Evolutionary conservation across 2,797 vertebrate species (phyloP), one percentile per base, ranked within the genome.

Genomic region (Poecilia gillii): DNA sequence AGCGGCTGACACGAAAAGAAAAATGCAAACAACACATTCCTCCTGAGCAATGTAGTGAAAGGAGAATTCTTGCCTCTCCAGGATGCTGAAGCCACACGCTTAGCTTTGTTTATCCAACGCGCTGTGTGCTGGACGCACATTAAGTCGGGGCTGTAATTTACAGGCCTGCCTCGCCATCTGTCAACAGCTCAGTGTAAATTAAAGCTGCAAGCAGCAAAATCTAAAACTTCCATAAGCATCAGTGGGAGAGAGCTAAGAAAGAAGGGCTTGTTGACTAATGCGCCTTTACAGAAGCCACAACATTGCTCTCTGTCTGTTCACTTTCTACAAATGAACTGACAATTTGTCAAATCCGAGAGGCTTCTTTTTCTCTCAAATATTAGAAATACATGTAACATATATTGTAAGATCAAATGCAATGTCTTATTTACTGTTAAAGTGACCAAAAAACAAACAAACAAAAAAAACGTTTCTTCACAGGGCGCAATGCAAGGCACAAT

Each of bases 401-500:
- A 20, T 20, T 33, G 36, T 16, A 20, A 36, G 33, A 36, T 33
- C 62, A 20, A 36, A 36, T 6, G 6, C 33, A 25, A 33, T 64
- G 0, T 39, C 62, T 36, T 64, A 62, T 62, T 33, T 84, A 8
- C 49, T 20, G 23, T 14, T 53, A 14, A 71, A 81, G 28, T 72
- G 46, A 72, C 76, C 12, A 25, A 23, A 75, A 18, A 3, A 55
- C 12, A 25, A 23, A 75, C 14, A 3, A 55, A 18, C 11, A 47
- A 0, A 47, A 49, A 49, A 49, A 6, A 14, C 3, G 4, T 74
- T 84, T 81, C 16, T 88, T 66, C 78, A 33, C 92, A 99, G 98
- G 98, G 98, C 25, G 96, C 97, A 23, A 99, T 98, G 97, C 98
- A 98, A 88, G 98, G 98, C 53, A 98, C 97, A 0, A 98, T 99